Percentiles rank a stretch among this genome's conserved stretches.
Evolutionary conservation across 2,113 vertebrate species (phyloP).

Genomic region (Hipposideros armiger): DNA sequence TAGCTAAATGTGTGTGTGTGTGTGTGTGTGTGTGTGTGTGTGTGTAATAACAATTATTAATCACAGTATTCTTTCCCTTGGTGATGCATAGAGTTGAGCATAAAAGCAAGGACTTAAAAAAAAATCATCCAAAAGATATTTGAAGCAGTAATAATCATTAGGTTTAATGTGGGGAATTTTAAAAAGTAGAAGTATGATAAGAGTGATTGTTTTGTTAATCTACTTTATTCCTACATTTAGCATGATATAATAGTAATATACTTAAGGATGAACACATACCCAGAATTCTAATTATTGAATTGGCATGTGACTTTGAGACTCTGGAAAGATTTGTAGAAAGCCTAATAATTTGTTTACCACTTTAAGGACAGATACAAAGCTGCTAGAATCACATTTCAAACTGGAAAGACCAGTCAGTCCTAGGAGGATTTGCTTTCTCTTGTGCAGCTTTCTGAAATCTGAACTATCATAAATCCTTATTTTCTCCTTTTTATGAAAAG

Average conservation of each 20-base stretch:
- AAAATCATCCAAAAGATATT: not conserved
- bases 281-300: not conserved
- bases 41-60: not conserved
- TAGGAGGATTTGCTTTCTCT: not conserved
- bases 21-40: not conserved
- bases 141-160: not conserved
- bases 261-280: not conserved
- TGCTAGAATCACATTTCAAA: slow-evolving; percentile 50
- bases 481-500: slow-evolving; percentile 34
- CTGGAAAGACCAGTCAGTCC: slow-evolving; percentile 53
- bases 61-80: not conserved
- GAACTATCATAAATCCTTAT: not conserved
- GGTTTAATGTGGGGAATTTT: not conserved
- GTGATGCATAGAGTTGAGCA: not conserved
- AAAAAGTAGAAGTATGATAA: not conserved
- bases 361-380: slow-evolving; percentile 28
- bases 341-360: not conserved
- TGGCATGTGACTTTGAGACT: not conserved
- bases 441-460: slow-evolving; percentile 43
- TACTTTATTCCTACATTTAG: slow-evolving; percentile 16
- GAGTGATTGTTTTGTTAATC: not conserved
- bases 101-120: not conserved
- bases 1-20: not conserved
- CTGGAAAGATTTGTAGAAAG: not conserved
- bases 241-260: not conserved